phyloP scores from a whole-genome alignment of 2,888 invertebrate species.

The Halictus quadricinctus region DNA sequence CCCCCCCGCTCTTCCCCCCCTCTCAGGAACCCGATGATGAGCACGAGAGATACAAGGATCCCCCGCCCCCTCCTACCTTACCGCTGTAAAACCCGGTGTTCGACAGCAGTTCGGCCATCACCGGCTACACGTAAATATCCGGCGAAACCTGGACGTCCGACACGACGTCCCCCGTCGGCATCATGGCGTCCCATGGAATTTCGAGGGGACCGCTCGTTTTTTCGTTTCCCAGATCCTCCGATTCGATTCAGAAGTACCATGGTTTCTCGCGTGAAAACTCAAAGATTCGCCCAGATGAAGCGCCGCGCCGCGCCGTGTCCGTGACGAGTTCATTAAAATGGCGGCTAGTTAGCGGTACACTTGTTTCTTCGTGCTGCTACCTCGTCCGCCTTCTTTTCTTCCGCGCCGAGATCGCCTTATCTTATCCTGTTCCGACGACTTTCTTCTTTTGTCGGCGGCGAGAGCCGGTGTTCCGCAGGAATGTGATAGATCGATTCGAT shows the following conservation, averaged over 20 bases:
- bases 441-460: not conserved
- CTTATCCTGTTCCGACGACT: not conserved
- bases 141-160: constrained; percentile 53
- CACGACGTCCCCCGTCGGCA: constrained; percentile 21
- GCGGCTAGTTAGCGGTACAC: constrained; percentile 13
- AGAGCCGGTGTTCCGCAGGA: not conserved
- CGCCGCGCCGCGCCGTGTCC: constrained; percentile 13
- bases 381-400: not conserved
- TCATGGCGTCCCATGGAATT: constrained; percentile 62
- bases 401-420: not conserved
- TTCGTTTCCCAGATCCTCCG: constrained; percentile 47
- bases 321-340: constrained; percentile 68
- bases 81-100: constrained; percentile 66
- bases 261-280: constrained; percentile 60
- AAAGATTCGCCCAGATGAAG: constrained; percentile 28
- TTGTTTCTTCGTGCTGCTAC: not conserved
- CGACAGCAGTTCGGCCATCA: constrained; percentile 63
- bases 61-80: constrained; percentile 23
- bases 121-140: constrained; percentile 64
- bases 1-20: not conserved
- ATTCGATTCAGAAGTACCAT: constrained; percentile 39
- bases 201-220: constrained; percentile 40
- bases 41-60: constrained; percentile 51
- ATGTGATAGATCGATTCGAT: constrained; percentile 2
- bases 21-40: constrained; percentile 42